phyloP scores from a whole-genome alignment of 2,113 vertebrate genomes.

The Gobio gobio region DNA sequence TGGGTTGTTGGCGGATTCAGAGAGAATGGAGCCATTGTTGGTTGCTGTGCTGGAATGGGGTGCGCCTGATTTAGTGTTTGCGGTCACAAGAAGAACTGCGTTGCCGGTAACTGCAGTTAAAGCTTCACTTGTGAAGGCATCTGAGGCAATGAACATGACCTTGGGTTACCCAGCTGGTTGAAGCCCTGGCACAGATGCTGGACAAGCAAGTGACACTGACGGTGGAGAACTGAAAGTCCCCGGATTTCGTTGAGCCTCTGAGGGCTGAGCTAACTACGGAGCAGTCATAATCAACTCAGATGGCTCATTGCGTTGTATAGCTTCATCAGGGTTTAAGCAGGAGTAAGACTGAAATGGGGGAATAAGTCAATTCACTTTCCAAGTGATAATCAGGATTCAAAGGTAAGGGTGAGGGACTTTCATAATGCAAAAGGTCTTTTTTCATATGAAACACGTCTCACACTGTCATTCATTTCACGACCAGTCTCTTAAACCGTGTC shows the following conservation, averaged over 20 bases:
- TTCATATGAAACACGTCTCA: background rate
- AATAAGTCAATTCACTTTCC: background rate
- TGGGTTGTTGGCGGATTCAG: background rate
- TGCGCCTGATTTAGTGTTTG: no score
- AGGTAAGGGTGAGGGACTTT: background rate
- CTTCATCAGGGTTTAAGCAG: background rate
- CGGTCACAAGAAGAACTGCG: no score
- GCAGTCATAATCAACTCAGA: background rate
- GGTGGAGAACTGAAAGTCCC: no score
- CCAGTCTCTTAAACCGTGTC: background rate
- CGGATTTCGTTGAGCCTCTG: no score
- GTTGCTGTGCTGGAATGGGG: background rate
- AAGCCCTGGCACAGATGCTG: no score
- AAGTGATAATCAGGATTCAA: background rate
- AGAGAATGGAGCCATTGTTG: background rate
- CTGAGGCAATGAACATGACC: no score
- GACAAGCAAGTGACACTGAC: no score
- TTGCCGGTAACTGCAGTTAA: no score
- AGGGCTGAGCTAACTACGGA: no score
- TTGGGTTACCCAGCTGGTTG: no score
- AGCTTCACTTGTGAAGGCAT: no score
- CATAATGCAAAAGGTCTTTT: background rate
- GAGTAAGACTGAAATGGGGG: background rate
- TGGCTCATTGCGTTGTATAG: background rate
- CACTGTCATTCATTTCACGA: background rate